These are phyloP conservation scores for Tetragnatha montana DNA, from an alignment of 2,888 invertebrate genomes.

Conservation along the genomic window DNA sequence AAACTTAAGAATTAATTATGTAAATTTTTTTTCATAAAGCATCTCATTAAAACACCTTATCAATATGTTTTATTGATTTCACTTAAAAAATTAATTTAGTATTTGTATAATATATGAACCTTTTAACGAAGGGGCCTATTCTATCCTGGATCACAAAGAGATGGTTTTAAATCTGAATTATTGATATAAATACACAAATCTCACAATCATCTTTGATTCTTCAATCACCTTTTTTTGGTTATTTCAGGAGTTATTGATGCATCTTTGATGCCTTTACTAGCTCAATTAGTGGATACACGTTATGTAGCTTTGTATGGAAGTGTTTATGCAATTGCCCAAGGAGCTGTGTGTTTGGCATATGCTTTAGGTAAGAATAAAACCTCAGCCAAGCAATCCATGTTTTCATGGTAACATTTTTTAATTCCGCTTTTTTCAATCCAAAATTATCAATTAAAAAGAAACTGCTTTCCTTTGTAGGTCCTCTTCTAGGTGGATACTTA, in stretches of 20 bases:
- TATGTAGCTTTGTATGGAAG: slow-evolving; percentile 84
- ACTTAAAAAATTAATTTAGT: too few relatives aligned
- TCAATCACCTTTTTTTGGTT: background rate
- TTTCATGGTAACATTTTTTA: background rate
- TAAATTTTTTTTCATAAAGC: too few relatives aligned
- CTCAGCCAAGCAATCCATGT: background rate
- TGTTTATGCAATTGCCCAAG: slow-evolving; percentile 89
- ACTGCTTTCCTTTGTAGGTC: slow-evolving; percentile 79
- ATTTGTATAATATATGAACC: too few relatives aligned
- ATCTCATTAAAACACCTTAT: too few relatives aligned
- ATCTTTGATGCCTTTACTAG: slow-evolving; percentile 86
- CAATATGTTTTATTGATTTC: too few relatives aligned
- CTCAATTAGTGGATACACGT: slow-evolving; percentile 81
- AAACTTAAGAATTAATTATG: too few relatives aligned
- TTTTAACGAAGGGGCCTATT: too few relatives aligned
- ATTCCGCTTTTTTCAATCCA: background rate
- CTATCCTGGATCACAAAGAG: too few relatives aligned
- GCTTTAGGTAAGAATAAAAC: slow-evolving; percentile 80
- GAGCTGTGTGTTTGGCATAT: slow-evolving; percentile 87
- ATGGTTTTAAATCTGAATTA: too few relatives aligned
- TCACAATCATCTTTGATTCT: background rate
- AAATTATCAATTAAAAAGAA: background rate
- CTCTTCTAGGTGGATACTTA: slow-evolving; percentile 84
- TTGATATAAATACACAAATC: too few relatives aligned
- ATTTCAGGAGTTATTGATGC: slow-evolving; percentile 82